Base-by-base conservation (phyloP, 2,888 invertebrate genomes). In the Hyposoter dolosus region DNA sequence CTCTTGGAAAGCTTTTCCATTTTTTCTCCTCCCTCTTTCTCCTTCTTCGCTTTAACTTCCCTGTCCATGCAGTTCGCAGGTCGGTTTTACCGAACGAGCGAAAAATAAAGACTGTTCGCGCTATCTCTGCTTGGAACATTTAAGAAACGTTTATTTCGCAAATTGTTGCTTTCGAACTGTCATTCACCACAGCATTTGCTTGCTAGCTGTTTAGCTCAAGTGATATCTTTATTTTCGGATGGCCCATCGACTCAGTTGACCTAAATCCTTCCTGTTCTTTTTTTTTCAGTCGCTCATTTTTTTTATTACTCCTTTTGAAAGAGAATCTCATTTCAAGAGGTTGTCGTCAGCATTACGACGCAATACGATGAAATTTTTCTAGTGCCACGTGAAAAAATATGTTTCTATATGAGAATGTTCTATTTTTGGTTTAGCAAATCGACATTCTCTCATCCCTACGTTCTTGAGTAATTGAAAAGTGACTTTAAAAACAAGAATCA, bases 41-140 rank as follows among this genome's bases (percentile, higher is more conserved):
- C n/a, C 50, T 53, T 1, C 50, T 65, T 71, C 45, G 40, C 35
- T 63, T 63, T 68, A 40, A 40, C 66, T 63, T 47, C 15, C 23
- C 23, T 43, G 53, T 23, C 32, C 47, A 77, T 23, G 40, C 47
- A 77, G 82, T 74, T 77, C 28, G 23, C 53, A 47, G 78, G 47
- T 76, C 80, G 72, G 63, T 82, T 71, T 71, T 72, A 60, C 77
- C 83, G 82, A 86, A 87, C 79, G 77, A 85, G 81, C 85, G 87
- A 75, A 85, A 88, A 86, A 87, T 88, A 19, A 74, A 40, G 66
- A 72, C 9, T 12, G 43, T 7, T 1, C 32, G 77, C 35, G 50
- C 43, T 32, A 68, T n/a, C 45, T 50, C 28, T 56, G 32, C n/a
- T n/a, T 28, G 28, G 28, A 63, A 6, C 32, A 7, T 66, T 53